A percentile compares a stretch with the other conserved stretches of the same genome.
These are phyloP conservation scores for Gobio occitaniae DNA, from an alignment of 2,797 vertebrate species.

Conservation along the genomic window DNA sequence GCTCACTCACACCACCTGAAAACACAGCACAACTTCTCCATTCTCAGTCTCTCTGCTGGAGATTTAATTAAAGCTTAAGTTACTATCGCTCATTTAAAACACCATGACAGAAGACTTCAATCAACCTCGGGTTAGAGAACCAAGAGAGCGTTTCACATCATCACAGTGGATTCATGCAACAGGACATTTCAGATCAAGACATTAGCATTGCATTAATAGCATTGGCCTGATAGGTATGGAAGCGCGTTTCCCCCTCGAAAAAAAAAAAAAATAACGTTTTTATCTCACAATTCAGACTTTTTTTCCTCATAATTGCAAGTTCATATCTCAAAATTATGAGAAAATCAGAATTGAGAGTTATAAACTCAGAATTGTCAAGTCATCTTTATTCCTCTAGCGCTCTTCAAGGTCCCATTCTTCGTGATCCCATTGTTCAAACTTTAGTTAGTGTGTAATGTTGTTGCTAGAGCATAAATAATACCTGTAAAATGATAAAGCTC, in stretches of 20 bases:
- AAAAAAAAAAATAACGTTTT: not conserved
- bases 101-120: conserved; percentile 48
- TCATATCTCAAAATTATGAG: too few relatives aligned
- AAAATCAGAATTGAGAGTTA: too few relatives aligned
- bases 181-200: not conserved
- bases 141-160: not conserved
- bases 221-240: not conserved
- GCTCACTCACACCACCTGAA: conserved; percentile 52
- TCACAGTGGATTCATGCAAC: not conserved
- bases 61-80: conserved; percentile 57
- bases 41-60: conserved; percentile 37
- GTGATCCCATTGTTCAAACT: too few relatives aligned
- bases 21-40: conserved; percentile 24
- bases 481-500: too few relatives aligned
- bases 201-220: not conserved
- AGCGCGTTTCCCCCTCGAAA: not conserved
- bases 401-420: too few relatives aligned
- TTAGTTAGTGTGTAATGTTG: too few relatives aligned
- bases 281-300: not conserved
- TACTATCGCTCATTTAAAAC: conserved; percentile 40
- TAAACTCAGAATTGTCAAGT: too few relatives aligned
- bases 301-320: not conserved
- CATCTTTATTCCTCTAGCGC: too few relatives aligned
- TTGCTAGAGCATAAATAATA: too few relatives aligned
- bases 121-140: conserved; percentile 29